A percentile compares a stretch with the other conserved stretches of the same genome.
phyloP scores from a whole-genome alignment of 2,888 invertebrate species.

The Drosophila conformis region DNA sequence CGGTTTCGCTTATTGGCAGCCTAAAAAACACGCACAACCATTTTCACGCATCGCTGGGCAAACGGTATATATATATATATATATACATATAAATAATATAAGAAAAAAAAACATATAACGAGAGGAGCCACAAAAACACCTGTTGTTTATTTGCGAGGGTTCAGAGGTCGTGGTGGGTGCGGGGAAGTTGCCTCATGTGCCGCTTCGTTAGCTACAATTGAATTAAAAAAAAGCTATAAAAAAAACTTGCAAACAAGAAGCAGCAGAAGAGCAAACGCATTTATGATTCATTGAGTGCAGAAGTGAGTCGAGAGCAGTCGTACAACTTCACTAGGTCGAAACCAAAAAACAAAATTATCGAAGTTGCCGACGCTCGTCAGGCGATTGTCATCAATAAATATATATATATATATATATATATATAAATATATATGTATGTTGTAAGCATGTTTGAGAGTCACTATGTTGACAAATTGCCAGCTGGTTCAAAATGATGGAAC shows the following conservation, averaged over 20 bases:
- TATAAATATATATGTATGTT: neutral
- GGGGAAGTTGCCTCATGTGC: slow-evolving; percentile 23
- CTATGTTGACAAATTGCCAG: slow-evolving; percentile 69
- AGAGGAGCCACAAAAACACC: slow-evolving; percentile 55
- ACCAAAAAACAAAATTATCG: slow-evolving; percentile 33
- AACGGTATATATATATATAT: slow-evolving; percentile 2
- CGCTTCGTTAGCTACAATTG: slow-evolving; percentile 69
- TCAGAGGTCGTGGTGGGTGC: slow-evolving; percentile 13
- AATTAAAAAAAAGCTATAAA: slow-evolving; percentile 33
- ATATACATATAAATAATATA: slow-evolving; percentile 14
- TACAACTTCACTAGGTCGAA: slow-evolving; percentile 62
- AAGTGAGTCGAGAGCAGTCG: slow-evolving; percentile 52
- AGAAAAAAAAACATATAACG: slow-evolving; percentile 3
- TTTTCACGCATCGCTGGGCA: slow-evolving; percentile 60
- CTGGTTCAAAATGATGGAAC: slow-evolving; percentile 40
- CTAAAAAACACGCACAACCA: slow-evolving; percentile 19
- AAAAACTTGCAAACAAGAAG: slow-evolving; percentile 3
- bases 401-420: too few species aligned
- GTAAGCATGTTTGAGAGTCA: slow-evolving; percentile 38
- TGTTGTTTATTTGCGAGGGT: slow-evolving; percentile 51
- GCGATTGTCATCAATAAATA: slow-evolving; percentile 22
- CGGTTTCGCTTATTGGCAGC: slow-evolving; percentile 37
- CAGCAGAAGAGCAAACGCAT: slow-evolving; percentile 30
- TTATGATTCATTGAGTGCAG: slow-evolving; percentile 73
- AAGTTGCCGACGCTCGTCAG: slow-evolving; percentile 21